Evolutionary conservation across 1,140 invertebrate genomes (phyloP).

Genomic region (Drosophila kikkawai): DNA sequence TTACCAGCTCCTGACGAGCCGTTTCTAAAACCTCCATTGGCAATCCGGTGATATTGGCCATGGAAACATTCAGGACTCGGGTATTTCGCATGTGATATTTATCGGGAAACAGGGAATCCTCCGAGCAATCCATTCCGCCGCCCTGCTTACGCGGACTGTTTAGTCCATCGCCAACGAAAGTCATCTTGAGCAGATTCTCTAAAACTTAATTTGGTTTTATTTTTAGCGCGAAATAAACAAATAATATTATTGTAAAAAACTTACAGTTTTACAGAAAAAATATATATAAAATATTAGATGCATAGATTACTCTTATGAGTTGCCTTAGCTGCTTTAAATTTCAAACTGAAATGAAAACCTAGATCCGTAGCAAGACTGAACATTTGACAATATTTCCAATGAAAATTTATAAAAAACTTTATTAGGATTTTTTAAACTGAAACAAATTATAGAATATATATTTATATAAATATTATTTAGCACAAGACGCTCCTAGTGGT

Average conservation of each 20-base stretch:
- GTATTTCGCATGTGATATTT: slow-evolving; percentile 64
- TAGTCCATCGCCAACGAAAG: slow-evolving; percentile 59
- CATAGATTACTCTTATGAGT: neutral
- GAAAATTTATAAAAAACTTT: neutral
- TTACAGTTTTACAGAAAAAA: neutral
- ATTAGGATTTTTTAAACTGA: neutral
- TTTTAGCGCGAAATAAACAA: too few species aligned
- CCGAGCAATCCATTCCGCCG: neutral
- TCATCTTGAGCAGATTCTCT: neutral
- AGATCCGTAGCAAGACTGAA: fast-evolving
- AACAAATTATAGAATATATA: too few species aligned
- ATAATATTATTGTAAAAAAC: neutral
- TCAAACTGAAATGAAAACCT: neutral
- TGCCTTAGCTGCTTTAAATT: neutral
- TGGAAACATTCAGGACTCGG: slow-evolving; percentile 13
- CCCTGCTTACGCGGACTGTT: slow-evolving; percentile 62
- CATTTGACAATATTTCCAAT: neutral
- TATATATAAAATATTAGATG: neutral
- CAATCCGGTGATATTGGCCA: slow-evolving; percentile 19
- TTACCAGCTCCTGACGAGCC: slow-evolving; percentile 51
- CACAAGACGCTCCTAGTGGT: too few species aligned
- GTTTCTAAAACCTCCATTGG: slow-evolving; percentile 44
- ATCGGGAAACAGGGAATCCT: slow-evolving; percentile 34
- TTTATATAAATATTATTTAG: too few species aligned
- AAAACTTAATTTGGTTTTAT: too few species aligned